Evolutionary conservation across 2,888 invertebrate species (phyloP), one percentile per base, ranked within the genome.

Genomic region (Formica aserva): DNA sequence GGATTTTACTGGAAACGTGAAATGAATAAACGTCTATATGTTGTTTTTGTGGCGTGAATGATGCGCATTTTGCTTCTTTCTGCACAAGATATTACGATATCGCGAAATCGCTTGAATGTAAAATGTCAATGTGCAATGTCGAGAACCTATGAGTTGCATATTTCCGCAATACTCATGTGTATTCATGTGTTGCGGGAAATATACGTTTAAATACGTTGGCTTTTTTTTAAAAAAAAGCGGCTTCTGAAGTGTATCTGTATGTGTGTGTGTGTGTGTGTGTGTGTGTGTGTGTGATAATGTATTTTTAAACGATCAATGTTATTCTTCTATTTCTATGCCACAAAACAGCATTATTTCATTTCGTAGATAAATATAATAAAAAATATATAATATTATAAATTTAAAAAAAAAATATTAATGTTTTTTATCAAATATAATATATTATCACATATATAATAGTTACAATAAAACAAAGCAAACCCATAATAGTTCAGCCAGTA

Each of bases 11-110:
- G 45, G 13, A 80, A 80, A 22, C 45, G 78, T 60, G 60, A 80
- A 71, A 80, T 71, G 71, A 80, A 80, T 80, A 80, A 71, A 71
- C 35, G 72, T 45, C 72, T 60, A 80, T 60, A 80, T 60, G 62
- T 80, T 78, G 71, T 45, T 71, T 80, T 71, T 71, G 35, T 45
- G 41, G 60, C 45, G 72, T 60, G 78, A 71, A 80, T 60, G 48
- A 71, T 60, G 38, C 69, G 29, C 26, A 45, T 22, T 22, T 41
- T n/a, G 69, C 57, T 15, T 32, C 22, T 57, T 71, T 60, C 69
- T 32, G 60, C 72, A 13, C 32, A 32, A 60, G 45, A 0, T 55
- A 45, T 71, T 60, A 52, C 71, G 45, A 78, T 71, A 80, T 80
- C 45, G 38, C 41, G 60, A 52, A 52, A 52, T 52, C 48, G 32